These are phyloP conservation scores for Heterodera filipjevi DNA, from an alignment of 2,888 invertebrate species.

Conservation along the genomic window DNA sequence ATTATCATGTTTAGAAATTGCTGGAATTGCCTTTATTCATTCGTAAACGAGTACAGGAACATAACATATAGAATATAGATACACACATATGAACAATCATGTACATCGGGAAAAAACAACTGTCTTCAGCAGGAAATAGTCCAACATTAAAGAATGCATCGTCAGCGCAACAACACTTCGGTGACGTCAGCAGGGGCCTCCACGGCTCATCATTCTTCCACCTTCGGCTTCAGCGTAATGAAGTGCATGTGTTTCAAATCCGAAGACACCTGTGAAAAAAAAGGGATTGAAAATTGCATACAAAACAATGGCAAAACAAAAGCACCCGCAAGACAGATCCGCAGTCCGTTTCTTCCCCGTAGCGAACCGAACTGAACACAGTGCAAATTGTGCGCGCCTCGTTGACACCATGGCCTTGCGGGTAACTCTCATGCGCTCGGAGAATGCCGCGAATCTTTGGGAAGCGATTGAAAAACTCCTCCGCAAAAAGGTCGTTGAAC, in stretches of 20 bases:
- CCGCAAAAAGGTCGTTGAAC: slow-evolving; percentile 16
- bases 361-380: slow-evolving; percentile 17
- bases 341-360: slow-evolving; percentile 1
- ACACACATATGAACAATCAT: too few relatives aligned
- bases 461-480: slow-evolving; percentile 20
- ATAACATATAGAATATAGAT: too few relatives aligned
- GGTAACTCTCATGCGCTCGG: slow-evolving; percentile 9
- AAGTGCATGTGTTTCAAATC: not conserved
- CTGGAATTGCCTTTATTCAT: too few relatives aligned
- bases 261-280: not conserved
- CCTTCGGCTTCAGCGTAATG: not conserved
- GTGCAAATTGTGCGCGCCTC: slow-evolving; percentile 25
- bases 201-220: not conserved
- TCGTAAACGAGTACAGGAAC: too few relatives aligned
- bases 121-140: too few relatives aligned
- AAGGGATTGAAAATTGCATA: not conserved
- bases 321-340: slow-evolving; percentile 6
- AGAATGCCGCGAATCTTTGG: slow-evolving; percentile 20
- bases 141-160: too few relatives aligned
- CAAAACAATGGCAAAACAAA: not conserved
- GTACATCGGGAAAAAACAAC: too few relatives aligned
- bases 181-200: too few relatives aligned
- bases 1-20: too few relatives aligned
- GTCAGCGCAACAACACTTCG: too few relatives aligned
- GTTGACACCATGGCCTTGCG: slow-evolving; percentile 10